A percentile compares a stretch with the other conserved stretches of the same genome.
Evolutionary conservation across 2,797 vertebrate species (phyloP).

Genomic region (Tachyglossus aculeatus): DNA sequence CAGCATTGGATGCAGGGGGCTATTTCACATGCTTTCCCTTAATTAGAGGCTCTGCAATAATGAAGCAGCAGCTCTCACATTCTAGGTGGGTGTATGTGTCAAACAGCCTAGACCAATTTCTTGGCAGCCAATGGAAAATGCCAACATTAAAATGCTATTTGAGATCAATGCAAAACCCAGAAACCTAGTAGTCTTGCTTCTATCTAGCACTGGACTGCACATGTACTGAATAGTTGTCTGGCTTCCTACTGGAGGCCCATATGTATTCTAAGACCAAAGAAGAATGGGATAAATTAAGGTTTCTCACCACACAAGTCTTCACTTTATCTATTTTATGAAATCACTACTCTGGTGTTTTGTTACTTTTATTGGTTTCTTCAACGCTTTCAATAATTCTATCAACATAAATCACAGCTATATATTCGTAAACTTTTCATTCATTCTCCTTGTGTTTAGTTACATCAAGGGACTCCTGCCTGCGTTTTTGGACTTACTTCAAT

Average conservation of each 20-base stretch:
- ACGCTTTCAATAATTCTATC: constrained; percentile 13
- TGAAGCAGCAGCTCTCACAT: too few species aligned
- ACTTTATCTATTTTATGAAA: constrained; percentile 5
- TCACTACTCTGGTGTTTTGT: neutral
- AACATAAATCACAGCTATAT: neutral
- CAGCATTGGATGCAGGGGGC: too few species aligned
- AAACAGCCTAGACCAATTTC: too few species aligned
- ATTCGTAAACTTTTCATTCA: constrained; percentile 8
- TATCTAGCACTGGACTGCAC: neutral
- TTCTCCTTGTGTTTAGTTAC: too few species aligned
- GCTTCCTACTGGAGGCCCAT: neutral
- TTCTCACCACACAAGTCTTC: neutral
- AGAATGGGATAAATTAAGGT: neutral
- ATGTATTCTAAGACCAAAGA: neutral
- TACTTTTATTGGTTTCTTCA: constrained; percentile 7
- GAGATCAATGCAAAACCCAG: constrained; percentile 2
- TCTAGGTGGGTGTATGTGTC: too few species aligned
- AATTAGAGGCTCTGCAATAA: too few species aligned
- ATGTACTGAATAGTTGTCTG: neutral
- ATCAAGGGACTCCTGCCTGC: too few species aligned
- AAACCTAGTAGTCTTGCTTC: neutral
- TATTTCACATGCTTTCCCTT: too few species aligned
- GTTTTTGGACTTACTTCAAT: constrained; percentile 29
- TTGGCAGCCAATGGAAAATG: neutral
- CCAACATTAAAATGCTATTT: neutral